Conservation (phyloP, 2,113 vertebrate genomes). For the Apeltes quadracus region DNA sequence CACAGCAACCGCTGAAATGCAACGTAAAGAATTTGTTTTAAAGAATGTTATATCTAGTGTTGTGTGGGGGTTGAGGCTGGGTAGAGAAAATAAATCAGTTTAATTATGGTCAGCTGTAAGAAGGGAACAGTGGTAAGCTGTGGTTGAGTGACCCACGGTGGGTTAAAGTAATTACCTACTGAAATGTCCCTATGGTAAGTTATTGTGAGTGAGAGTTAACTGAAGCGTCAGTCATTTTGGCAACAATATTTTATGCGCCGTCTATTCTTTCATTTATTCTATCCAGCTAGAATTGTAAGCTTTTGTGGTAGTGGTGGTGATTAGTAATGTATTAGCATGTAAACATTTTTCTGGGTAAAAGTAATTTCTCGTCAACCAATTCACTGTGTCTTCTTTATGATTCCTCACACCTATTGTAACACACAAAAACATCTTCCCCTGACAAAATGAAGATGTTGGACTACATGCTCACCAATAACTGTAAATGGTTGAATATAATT, state of each 20-base stretch:
- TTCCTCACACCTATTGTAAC: neutral
- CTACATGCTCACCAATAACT: slow-evolving; percentile 8
- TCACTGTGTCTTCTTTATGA: slow-evolving; percentile 5
- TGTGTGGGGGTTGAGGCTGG: neutral
- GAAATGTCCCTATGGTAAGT: neutral
- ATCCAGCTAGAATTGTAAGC: neutral
- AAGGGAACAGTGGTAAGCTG: neutral
- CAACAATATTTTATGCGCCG: neutral
- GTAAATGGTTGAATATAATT: slow-evolving; percentile 13
- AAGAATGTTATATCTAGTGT: neutral
- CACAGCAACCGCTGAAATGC: neutral
- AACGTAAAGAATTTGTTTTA: neutral
- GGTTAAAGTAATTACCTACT: neutral
- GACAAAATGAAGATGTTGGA: too few relatives aligned
- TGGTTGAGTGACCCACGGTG: neutral
- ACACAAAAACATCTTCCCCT: too few relatives aligned
- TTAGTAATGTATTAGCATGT: neutral
- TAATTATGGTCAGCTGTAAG: neutral
- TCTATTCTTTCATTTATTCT: neutral
- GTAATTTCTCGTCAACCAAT: slow-evolving; percentile 1
- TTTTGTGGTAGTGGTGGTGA: neutral
- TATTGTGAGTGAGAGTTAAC: neutral
- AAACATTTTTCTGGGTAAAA: neutral
- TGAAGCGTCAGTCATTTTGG: neutral
- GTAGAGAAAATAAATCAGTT: neutral